Evolutionary conservation across 2,888 invertebrate genomes (phyloP), one percentile per base, ranked within the genome.

Genomic region (Carcina quercana): DNA sequence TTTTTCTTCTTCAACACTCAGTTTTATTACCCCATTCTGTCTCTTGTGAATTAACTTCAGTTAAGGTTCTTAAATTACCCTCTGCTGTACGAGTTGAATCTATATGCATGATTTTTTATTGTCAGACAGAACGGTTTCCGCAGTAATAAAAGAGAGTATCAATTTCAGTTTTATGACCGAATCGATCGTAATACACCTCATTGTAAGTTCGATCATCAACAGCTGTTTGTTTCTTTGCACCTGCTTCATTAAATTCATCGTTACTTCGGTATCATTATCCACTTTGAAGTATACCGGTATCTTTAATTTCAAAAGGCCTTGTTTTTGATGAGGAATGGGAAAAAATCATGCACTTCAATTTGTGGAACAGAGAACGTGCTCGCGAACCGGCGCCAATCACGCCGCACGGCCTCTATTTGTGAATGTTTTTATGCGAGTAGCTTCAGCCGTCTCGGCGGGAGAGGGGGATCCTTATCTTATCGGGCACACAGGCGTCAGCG

Each of bases 341-440:
- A 29, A 55, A 57, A 53, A 54, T 55, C 56, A 47, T 54, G 59
- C 54, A 53, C 56, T 69, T 64, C 54, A 61, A 63, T 65, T 50
- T 56, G 37, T 49, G 30, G 43, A 53, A 43, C 40, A 43, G 34
- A 53, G 54, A 50, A 45, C 55, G 50, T 28, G 53, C 58, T 53
- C 54, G 55, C 55, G 49, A 49, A 50, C 49, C 55, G 61, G 62
- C 59, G 60, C 60, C 62, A 59, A 57, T 58, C 59, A 53, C 55
- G 50, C 49, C 50, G 52, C 43, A 55, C 60, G 61, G 60, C 61
- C 64, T 66, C 57, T 68, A 64, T 68, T 71, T 65, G 63, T 66
- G 57, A 68, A 34, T 34, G 66, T 71, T 72, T 69, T 70, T 65
- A 62, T 61, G 59, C 53, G 59, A 55, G 53, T 40, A 40, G 25